Base-by-base conservation (phyloP, 2,888 invertebrate genomes). In the Meteorus colon region DNA sequence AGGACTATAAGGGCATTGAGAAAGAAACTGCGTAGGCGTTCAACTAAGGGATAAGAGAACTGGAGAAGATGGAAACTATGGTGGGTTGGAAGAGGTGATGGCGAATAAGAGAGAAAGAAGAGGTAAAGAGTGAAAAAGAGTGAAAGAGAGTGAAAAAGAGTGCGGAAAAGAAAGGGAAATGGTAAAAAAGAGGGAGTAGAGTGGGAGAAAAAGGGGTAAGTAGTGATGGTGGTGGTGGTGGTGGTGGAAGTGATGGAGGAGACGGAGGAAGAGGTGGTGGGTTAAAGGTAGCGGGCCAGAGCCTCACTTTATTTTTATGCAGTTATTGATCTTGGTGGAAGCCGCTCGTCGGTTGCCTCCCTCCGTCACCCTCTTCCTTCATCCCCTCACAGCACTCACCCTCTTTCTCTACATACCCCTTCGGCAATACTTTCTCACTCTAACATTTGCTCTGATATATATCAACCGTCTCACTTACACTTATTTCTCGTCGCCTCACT, bases 251-350 rank as follows among this genome's bases (percentile, higher is more conserved):
- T 55, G 48, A n/a, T n/a, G 48, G 48, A n/a, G 68, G 76, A 76
- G 78, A 75, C 67, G 73, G 78, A 72, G 74, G 72, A 78, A 84
- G 82, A 76, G 73, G 81, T 82, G 86, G 86, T 85, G 88, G 87
- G 88, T 87, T 88, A 87, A 88, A 88, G 88, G 88, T 88, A 88
- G 87, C 87, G 87, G 88, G 88, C 89, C 86, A 88, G 88, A 89
- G 87, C 86, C 88, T 88, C 88, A 86, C 88, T 88, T 89, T 89
- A 89, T 89, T 89, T 89, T 89, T 89, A 89, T 89, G 89, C 89
- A 89, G 89, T 89, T 89, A 89, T 89, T 88, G 89, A 89, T 89
- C 89, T 89, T 86, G 84, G 86, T 87, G 85, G 88, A 86, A 87
- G 81, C 85, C 86, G 81, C 81, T 81, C 81, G 78, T 79, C 79